These are phyloP conservation scores for Torymus tubicola DNA, from an alignment of 2,888 invertebrate species.

Conservation along the genomic window DNA sequence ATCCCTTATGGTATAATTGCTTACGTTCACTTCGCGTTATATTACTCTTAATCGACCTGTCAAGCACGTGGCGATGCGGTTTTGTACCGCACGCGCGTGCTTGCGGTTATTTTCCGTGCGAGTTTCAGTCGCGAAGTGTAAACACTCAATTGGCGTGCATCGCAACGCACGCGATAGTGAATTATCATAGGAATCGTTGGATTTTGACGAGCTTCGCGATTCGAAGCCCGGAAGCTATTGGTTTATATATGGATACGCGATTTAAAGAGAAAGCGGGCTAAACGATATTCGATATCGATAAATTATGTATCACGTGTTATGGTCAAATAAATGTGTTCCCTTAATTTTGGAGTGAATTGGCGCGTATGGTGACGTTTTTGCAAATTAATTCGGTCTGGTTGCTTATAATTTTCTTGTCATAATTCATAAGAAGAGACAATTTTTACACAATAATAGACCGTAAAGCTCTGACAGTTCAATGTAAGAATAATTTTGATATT, in stretches of 20 bases:
- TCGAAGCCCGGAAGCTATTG: conserved; percentile 2
- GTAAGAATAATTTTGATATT: too few relatives aligned
- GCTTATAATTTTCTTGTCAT: too few relatives aligned
- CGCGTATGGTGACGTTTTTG: too few relatives aligned
- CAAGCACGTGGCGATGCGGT: conserved; percentile 12
- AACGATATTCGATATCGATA: too few relatives aligned
- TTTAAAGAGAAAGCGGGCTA: not conserved
- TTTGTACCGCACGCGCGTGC: not conserved
- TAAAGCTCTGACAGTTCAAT: too few relatives aligned
- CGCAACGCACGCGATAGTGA: not conserved
- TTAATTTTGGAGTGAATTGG: too few relatives aligned
- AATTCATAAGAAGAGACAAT: too few relatives aligned
- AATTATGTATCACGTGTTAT: too few relatives aligned
- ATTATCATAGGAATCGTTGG: conserved; percentile 34
- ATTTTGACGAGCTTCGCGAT: not conserved
- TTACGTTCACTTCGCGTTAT: conserved; percentile 50
- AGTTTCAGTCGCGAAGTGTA: too few relatives aligned
- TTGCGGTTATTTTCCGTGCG: conserved; percentile 36
- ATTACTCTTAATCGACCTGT: conserved; percentile 46
- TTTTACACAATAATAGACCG: too few relatives aligned
- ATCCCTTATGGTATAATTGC: conserved; percentile 44
- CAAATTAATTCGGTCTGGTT: too few relatives aligned
- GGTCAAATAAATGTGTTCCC: too few relatives aligned
- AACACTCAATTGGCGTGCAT: not conserved
- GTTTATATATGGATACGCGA: not conserved